Conservation (phyloP, 2,113 vertebrate species). For the Bos javanicus region DNA sequence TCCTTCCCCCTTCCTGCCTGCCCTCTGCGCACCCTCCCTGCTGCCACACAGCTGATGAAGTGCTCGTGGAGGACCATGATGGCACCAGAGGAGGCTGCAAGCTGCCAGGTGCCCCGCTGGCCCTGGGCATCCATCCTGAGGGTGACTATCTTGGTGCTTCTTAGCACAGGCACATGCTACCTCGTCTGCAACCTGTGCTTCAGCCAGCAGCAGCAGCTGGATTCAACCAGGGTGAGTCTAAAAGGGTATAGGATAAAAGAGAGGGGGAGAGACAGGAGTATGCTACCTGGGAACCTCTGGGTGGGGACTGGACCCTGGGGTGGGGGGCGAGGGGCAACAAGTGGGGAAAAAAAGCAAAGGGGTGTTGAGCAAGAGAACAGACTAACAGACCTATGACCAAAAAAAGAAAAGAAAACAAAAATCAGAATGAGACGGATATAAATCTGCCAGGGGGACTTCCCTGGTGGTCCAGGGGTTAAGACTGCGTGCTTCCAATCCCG, state of each 20-base stretch:
- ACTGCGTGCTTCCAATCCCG: background rate
- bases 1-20: background rate
- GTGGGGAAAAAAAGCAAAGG: too few species aligned
- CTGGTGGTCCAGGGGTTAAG: background rate
- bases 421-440: background rate
- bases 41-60: background rate
- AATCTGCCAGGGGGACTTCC: background rate
- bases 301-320: background rate
- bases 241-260: background rate
- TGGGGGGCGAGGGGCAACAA: background rate
- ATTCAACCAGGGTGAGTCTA: background rate
- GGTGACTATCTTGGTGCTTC: rapidly evolving
- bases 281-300: background rate
- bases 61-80: background rate
- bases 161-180: rapidly evolving
- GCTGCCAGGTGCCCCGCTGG: background rate
- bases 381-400: background rate
- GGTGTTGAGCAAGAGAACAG: background rate
- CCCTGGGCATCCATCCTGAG: rapidly evolving
- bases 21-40: too few species aligned
- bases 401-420: background rate
- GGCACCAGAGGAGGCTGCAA: background rate
- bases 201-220: background rate
- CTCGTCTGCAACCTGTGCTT: rapidly evolving
- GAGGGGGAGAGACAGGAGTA: background rate